A percentile compares a stretch with the other conserved stretches of the same genome.
Conservation (phyloP, 2,888 invertebrate species). For the Tigriopus californicus region DNA sequence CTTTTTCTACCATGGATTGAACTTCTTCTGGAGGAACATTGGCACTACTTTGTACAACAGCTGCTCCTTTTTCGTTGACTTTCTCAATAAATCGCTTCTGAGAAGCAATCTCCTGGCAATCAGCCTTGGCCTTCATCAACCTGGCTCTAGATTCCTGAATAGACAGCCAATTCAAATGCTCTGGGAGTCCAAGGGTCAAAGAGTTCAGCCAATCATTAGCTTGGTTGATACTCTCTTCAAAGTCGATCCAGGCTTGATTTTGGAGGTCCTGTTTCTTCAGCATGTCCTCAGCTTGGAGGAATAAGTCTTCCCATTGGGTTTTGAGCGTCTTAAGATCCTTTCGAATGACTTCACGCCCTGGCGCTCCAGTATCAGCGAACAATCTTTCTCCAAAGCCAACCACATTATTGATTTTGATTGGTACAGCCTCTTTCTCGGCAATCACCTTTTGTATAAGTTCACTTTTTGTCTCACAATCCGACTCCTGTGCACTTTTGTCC, state of each 20-base stretch:
- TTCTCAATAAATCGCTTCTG: conserved; percentile 79
- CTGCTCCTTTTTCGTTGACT: conserved; percentile 67
- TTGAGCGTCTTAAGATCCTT: conserved; percentile 57
- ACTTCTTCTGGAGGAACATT: conserved; percentile 39
- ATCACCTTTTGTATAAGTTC: conserved; percentile 25
- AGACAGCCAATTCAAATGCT: conserved; percentile 40
- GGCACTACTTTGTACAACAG: conserved; percentile 39
- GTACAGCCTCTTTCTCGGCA: conserved; percentile 64
- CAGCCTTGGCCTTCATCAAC: conserved; percentile 60
- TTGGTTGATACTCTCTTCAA: conserved; percentile 65
- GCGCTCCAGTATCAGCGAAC: conserved; percentile 77
- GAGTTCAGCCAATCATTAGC: conserved; percentile 65
- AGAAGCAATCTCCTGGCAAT: conserved; percentile 69
- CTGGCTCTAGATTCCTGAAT: conserved; percentile 68
- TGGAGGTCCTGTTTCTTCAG: conserved; percentile 70
- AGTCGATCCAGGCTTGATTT: conserved; percentile 59
- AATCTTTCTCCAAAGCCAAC: conserved; percentile 65
- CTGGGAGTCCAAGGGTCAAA: conserved; percentile 48
- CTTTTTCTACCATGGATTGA: conserved; percentile 45
- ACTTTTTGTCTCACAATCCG: conserved; percentile 36
- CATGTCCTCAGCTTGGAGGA: conserved; percentile 59
- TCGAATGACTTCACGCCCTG: conserved; percentile 72
- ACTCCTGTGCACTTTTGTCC: conserved; percentile 33
- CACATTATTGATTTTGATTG: conserved; percentile 51
- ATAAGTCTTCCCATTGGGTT: conserved; percentile 68